A percentile compares a stretch with the other conserved stretches of the same genome.
Evolutionary conservation across 2,113 vertebrate species (phyloP).

Genomic region (Girardinichthys multiradiatus): DNA sequence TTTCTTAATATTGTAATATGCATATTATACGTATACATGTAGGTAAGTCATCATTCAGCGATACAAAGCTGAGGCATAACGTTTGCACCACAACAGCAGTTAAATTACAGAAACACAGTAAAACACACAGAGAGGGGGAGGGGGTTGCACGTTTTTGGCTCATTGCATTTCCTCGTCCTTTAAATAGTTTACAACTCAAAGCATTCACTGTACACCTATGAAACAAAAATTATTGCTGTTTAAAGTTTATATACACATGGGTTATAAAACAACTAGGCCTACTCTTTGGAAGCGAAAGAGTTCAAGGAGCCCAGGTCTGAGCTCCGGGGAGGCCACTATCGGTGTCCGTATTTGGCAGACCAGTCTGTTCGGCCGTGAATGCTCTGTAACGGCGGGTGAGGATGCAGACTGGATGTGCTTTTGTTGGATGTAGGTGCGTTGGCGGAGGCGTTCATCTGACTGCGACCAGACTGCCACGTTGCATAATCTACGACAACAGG

Average conservation of each 20-base stretch:
- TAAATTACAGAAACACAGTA: constrained; percentile 35
- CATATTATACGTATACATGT: constrained; percentile 48
- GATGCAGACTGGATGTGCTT: constrained; percentile 78
- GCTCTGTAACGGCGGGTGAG: constrained; percentile 79
- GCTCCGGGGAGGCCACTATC: constrained; percentile 76
- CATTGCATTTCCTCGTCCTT: constrained; percentile 45
- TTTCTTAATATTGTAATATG: constrained; percentile 45
- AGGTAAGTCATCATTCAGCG: constrained; percentile 46
- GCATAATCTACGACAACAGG: constrained; percentile 83
- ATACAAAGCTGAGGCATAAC: constrained; percentile 51
- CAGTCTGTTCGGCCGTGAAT: constrained; percentile 91
- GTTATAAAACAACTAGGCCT: constrained; percentile 65
- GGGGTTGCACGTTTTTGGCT: constrained; percentile 29
- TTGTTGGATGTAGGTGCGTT: constrained; percentile 81
- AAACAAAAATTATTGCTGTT: constrained; percentile 78
- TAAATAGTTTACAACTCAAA: constrained; percentile 64
- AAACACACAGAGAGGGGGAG: neutral
- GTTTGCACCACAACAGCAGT: constrained; percentile 13
- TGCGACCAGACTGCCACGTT: constrained; percentile 84
- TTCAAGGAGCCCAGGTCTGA: constrained; percentile 27
- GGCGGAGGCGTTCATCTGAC: constrained; percentile 77
- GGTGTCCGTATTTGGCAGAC: constrained; percentile 90
- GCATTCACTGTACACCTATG: constrained; percentile 58
- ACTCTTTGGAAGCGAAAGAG: constrained; percentile 70
- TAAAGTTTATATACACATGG: constrained; percentile 68